Evolutionary conservation across 2,888 invertebrate species (phyloP).

Genomic region (Lasioglossum zephyrum): DNA sequence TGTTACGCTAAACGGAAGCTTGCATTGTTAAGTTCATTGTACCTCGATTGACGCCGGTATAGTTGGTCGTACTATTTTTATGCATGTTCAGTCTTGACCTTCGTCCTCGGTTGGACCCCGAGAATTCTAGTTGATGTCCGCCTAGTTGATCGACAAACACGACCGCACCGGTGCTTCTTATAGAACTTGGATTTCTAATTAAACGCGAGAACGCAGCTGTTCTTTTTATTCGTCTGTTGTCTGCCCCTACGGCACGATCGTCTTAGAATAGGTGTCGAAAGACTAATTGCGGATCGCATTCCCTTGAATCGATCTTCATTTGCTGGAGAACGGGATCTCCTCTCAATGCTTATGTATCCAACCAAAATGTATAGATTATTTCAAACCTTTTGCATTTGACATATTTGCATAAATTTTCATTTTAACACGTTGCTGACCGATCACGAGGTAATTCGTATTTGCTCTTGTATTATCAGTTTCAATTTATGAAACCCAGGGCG

Average conservation of each 20-base stretch:
- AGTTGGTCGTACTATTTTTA: constrained; percentile 59
- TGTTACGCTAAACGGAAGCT: constrained; percentile 21
- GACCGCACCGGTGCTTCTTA: constrained; percentile 1
- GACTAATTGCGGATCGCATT: neutral
- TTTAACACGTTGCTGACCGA: too few species aligned
- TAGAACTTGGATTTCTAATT: constrained; percentile 39
- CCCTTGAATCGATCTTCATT: neutral
- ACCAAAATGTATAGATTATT: too few species aligned
- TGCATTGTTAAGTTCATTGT: constrained; percentile 62
- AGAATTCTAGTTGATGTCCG: constrained; percentile 40
- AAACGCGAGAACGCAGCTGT: constrained; percentile 16
- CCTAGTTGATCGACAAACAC: constrained; percentile 4
- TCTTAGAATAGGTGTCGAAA: constrained; percentile 12
- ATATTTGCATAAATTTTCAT: too few species aligned
- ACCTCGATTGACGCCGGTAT: constrained; percentile 40
- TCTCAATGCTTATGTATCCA: too few species aligned
- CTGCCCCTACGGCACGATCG: neutral
- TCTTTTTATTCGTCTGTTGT: constrained; percentile 10
- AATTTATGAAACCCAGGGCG: too few species aligned
- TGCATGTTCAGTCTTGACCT: constrained; percentile 61
- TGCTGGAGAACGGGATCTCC: neutral
- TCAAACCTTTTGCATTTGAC: too few species aligned
- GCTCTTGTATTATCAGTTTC: too few species aligned
- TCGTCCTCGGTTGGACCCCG: constrained; percentile 35
- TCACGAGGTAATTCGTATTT: too few species aligned